Evolutionary conservation across 2,888 invertebrate species (phyloP), one percentile per base, ranked within the genome.

Genomic region (Tenthredo scrophulariae): DNA sequence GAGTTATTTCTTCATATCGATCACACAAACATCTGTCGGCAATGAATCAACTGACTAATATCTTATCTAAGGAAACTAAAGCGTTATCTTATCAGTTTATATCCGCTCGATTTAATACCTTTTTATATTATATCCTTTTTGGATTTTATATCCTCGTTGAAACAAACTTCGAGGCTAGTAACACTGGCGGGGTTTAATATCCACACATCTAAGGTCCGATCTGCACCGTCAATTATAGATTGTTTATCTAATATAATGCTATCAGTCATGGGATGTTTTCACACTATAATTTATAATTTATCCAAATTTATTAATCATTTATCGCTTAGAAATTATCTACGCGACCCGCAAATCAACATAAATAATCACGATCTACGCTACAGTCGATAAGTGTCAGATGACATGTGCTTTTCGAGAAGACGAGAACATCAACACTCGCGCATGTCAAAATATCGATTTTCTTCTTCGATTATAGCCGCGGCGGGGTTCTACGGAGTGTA

Each of bases 31-130:
- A 43, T n/a, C 22, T 43, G 74, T 15, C 2, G 43, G 7, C 74
- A 10, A 74, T 54, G n/a, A 54, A 33, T n/a, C n/a, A 46, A 62
- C 29, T 29, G 10, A 77, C 29, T 33, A 18, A 58, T 54, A 10
- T 62, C 40, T 62, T 80, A 80, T 80, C 62, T 33, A 0, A 13
- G 79, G 79, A 58, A 65, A 40, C 7, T 6, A n/a, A n/a, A 54
- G 62, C 18, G 62, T 83, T 67, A 83, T 65, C 83, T 83, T 83
- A 83, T 83, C 83, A 67, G 46, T 29, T 29, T 26, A 40, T 80
- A 40, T 33, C 37, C 37, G 62, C 22, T 83, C 29, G 9, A 9
- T 29, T 50, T 22, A n/a, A 58, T 46, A 70, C 10, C 50, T 37
- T 15, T 22, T 33, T 33, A 29, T 29, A 29, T 29, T 29, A 29